Base-by-base conservation (phyloP, 2,797 vertebrate species). In the Bryconaethiops microstoma region DNA sequence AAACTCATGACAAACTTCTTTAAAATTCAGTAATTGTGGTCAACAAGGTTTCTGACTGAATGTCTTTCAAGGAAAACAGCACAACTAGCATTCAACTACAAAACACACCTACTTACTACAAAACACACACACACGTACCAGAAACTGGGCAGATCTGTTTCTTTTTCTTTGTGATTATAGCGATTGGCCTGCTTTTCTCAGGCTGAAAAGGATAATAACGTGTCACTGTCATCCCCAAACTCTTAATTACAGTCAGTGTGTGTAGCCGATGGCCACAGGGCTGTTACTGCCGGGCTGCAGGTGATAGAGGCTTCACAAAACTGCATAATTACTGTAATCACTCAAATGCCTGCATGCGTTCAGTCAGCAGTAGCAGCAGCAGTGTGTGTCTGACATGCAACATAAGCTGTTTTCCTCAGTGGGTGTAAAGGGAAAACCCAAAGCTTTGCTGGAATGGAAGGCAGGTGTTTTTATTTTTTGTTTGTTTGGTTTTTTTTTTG, bases 311-410 rank as follows among this genome's bases (percentile, higher is more conserved):
- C 81, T 84, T 82, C 54, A 0, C 57, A 35, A 77, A 75, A 81
- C 81, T 55, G 4, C 62, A 87, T 89, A 77, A 89, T 90, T 81
- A 89, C 21, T 86, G 80, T 88, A 81, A 87, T 87, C 73, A 55
- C 74, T 71, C 84, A 19, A 17, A 80, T 0, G 67, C 39, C 67
- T 68, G 35, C 23, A 19, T 40, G 64, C 17, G 19, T 19, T 67
- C 64, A 67, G 39, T 40, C 64, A 14, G 45, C 23, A 42, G 23
- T 5, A 14, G 23, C 48, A 52, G 16, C 60, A 48, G 14, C 60
- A 29, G 14, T 14, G 17, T 65, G 60, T 65, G 40, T 16, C 40
- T 17, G 3, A 39, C 29, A 54, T 65, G 50, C 14, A 29, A 13
- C 39, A 9, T 54, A 55, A 72, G 25, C 52, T 12, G 9, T 19